These are phyloP conservation scores for Nycticebus coucang DNA, from an alignment of 2,113 vertebrate species.

Conservation along the genomic window DNA sequence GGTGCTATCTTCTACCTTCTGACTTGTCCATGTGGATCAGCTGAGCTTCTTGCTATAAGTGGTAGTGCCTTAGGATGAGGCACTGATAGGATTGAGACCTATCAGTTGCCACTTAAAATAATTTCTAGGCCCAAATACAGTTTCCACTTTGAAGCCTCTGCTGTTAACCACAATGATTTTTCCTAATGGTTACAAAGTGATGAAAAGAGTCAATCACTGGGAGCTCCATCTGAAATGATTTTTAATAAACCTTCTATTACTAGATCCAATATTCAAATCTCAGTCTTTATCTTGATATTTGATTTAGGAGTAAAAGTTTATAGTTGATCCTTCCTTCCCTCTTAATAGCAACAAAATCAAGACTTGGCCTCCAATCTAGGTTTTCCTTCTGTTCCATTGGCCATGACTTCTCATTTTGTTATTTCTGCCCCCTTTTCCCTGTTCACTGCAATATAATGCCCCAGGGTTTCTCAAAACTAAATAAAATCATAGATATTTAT, in stretches of 20 bases:
- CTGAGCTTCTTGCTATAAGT: too few relatives aligned
- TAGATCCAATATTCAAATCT: neutral
- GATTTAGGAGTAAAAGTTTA: neutral
- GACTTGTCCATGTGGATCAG: too few relatives aligned
- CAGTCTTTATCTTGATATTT: neutral
- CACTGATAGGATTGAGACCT: too few relatives aligned
- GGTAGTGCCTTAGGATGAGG: too few relatives aligned
- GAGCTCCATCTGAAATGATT: neutral
- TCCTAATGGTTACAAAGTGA: too few relatives aligned
- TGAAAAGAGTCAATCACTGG: too few relatives aligned
- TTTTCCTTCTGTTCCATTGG: neutral
- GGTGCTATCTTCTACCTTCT: too few relatives aligned
- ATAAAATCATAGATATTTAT: neutral
- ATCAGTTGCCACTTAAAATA: too few relatives aligned
- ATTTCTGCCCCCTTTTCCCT: neutral
- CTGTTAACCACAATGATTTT: too few relatives aligned
- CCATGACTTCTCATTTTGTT: neutral
- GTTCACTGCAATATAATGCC: neutral
- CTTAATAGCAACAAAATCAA: neutral
- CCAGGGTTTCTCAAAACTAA: neutral
- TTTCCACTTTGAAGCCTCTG: too few relatives aligned
- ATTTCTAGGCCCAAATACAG: too few relatives aligned
- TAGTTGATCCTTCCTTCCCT: neutral
- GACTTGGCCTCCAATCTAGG: neutral
- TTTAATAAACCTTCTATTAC: neutral